phyloP scores from a whole-genome alignment of 2,888 invertebrate genomes.

The Pandemis cinnamomeana region DNA sequence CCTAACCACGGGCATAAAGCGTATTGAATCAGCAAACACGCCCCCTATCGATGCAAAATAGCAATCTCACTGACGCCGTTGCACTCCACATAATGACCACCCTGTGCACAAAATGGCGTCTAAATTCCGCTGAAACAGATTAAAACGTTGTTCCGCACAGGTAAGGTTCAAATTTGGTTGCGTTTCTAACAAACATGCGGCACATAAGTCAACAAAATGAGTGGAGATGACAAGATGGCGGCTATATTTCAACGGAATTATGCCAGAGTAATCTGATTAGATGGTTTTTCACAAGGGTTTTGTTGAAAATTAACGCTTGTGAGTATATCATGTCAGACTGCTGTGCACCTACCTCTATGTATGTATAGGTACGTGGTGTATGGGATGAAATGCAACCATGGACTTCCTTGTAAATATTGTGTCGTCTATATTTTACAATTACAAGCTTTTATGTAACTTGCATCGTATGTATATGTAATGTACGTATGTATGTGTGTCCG shows the following conservation, averaged over 20 bases:
- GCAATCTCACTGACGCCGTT: slow-evolving; percentile 17
- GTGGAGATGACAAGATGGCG: slow-evolving; percentile 62
- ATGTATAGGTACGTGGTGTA: no score
- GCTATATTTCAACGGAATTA: slow-evolving; percentile 65
- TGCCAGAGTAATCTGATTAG: slow-evolving; percentile 63
- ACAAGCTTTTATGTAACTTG: no score
- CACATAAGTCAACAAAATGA: slow-evolving; percentile 62
- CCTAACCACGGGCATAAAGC: slow-evolving; percentile 1
- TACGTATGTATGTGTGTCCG: no score
- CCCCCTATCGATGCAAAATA: slow-evolving; percentile 32
- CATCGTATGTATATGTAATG: no score
- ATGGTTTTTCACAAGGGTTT: slow-evolving; percentile 26
- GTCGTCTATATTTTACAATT: no score
- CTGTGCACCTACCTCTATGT: not conserved
- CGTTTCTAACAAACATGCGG: slow-evolving; percentile 24
- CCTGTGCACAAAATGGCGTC: slow-evolving; percentile 34
- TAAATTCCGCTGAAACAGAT: not conserved
- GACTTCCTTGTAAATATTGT: no score
- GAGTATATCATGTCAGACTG: slow-evolving; percentile 2
- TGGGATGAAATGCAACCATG: no score
- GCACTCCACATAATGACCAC: slow-evolving; percentile 40
- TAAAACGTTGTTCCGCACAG: not conserved
- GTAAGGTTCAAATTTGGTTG: slow-evolving; percentile 3
- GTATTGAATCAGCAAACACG: slow-evolving; percentile 29
- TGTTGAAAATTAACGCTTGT: slow-evolving; percentile 19